Evolutionary conservation across 2,113 vertebrate genomes (phyloP), one percentile per base, ranked within the genome.

Genomic region (Toxostoma redivivum): DNA sequence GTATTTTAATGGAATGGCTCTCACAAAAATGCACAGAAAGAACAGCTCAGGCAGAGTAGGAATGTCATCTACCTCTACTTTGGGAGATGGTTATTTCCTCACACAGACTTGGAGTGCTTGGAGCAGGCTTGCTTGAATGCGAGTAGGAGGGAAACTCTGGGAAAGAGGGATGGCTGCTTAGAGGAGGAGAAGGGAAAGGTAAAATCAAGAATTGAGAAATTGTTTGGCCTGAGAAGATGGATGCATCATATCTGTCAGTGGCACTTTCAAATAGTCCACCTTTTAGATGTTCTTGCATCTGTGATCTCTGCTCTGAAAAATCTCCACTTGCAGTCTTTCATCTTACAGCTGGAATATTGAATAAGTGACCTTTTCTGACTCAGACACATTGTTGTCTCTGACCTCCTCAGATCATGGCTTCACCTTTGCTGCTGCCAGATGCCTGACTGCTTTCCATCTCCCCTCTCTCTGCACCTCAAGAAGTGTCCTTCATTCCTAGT

Each of bases 271-370:
- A 61, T 72, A 83, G 44, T 86, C 21, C 33, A 64, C 82, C 40
- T 86, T 92, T 94, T 64, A 95, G 85, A 88, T 74, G 66, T 91
- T 96, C 67, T 74, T 93, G 58, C 72, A 84, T 95, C 90, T 96
- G 71, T 93, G 90, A 94, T 96, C 47, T 90, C 67, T 67, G 45
- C 37, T 79, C 61, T 88, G 80, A 96, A 95, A 93, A 95, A 90
- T 74, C 53, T 78, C 38, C 14, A 10, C 87, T 95, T 80, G 80
- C 72, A 81, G 91, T 94, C 91, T 95, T 97, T 95, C 86, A 86
- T 90, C 67, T 94, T 95, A 70, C 93, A 96, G 91, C 94, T 91
- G 95, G 78, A 93, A 88, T 95, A 91, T 48, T 96, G 90, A 92
- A 77, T 90, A 73, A 96, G 56, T 93, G 90, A 94, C 94, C 92